A percentile compares a stretch with the other conserved stretches of the same genome.
Conservation (phyloP, 2,113 vertebrate genomes). For the Neogobius melanostomus region DNA sequence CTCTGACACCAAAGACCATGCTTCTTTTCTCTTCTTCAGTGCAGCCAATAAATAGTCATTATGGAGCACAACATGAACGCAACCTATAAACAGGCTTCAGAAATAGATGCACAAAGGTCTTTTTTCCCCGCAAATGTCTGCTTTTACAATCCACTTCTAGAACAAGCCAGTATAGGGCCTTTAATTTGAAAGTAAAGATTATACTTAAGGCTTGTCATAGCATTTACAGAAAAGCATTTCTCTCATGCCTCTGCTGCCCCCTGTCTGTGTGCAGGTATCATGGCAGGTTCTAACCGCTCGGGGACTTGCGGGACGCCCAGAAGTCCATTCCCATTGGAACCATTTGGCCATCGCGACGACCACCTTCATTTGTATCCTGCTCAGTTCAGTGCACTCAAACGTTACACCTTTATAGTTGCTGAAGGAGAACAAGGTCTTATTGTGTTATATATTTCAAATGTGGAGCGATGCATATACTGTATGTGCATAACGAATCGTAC, state of each 20-base stretch:
- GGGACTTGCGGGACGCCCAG: slow-evolving; percentile 93
- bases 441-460: not conserved
- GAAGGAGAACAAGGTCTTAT: not conserved
- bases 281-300: slow-evolving; percentile 97
- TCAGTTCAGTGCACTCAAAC: not conserved
- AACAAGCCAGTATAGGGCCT: no score
- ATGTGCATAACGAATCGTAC: not conserved
- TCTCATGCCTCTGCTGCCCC: not conserved
- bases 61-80: no score
- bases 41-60: no score
- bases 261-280: slow-evolving; percentile 82
- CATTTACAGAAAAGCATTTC: not conserved
- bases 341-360: slow-evolving; percentile 94
- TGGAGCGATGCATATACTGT: not conserved
- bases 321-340: slow-evolving; percentile 95
- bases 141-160: no score
- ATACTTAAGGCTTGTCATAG: no score
- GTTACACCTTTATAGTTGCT: not conserved
- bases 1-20: no score
- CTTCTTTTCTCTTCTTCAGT: no score
- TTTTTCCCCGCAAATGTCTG: no score
- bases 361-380: slow-evolving; percentile 94
- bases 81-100: no score
- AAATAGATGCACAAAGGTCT: no score
- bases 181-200: no score